Evolutionary conservation across 2,113 vertebrate genomes (phyloP), one percentile per base, ranked within the genome.

Genomic region (Lanius ludovicianus): DNA sequence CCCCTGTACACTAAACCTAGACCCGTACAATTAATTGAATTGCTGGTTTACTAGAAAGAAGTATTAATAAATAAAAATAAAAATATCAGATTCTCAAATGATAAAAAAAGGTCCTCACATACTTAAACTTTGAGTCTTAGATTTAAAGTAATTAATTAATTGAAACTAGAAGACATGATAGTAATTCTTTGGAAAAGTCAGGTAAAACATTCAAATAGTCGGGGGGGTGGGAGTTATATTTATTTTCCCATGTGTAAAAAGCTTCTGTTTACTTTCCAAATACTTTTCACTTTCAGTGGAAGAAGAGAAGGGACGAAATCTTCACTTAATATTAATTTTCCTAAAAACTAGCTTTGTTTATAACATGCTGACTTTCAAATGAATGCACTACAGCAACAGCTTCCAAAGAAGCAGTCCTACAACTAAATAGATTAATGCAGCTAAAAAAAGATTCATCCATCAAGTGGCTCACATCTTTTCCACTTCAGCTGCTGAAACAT

Each of bases 221-320:
- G 2, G 10, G 46, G 46, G 30, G 21, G 4, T 1, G 41, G 41
- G 44, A 3, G 1, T 30, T 15, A 2, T 25, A 21, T 39, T 25
- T 47, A 27, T 67, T 79, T 79, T 75, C 10, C 33, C 12, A 27
- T 15, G 39, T 16, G 7, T 14, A 56, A 65, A 91, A 88, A 57
- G 2, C 53, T 82, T 37, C 12, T 73, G 42, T 50, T 56, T 64
- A 60, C 8, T 56, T 91, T 76, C 37, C 13, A 90, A 47, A 73
- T 73, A 3, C 14, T 37, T 25, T 62, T 77, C 33, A 30, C 6
- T 76, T 71, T 50, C 33, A 63, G 30, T 27, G 23, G 22, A 77
- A 52, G 23, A 56, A 76, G 77, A 65, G 25, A 67, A 50, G 10
- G 21, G 35, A 69, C 17, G 33, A 56, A 69, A 88, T 6, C 10